phyloP scores from a whole-genome alignment of 2,888 invertebrate species.

The Rotaria sp. region DNA sequence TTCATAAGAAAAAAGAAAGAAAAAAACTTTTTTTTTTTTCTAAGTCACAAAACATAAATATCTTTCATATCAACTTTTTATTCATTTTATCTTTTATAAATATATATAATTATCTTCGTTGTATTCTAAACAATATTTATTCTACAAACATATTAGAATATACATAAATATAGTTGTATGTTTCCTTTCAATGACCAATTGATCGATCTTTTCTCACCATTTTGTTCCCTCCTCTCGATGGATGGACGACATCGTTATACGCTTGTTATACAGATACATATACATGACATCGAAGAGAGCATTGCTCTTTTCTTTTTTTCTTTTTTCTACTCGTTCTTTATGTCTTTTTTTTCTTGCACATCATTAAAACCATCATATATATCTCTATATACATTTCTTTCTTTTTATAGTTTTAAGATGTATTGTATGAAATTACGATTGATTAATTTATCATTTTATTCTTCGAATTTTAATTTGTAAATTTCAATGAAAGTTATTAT shows the following conservation, averaged over 20 bases:
- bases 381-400: neutral
- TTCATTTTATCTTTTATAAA: neutral
- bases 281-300: neutral
- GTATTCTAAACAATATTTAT: neutral
- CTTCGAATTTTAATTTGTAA: no score
- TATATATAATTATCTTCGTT: neutral
- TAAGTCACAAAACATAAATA: no score
- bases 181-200: neutral
- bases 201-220: neutral
- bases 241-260: neutral
- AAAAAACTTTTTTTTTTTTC: no score
- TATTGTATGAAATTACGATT: neutral
- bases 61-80: neutral
- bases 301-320: neutral
- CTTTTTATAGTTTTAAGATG: neutral
- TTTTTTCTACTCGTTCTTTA: neutral
- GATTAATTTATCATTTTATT: no score
- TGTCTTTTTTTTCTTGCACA: neutral
- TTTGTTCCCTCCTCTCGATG: neutral
- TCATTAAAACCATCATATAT: neutral
- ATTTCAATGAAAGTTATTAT: slow-evolving; percentile 16
- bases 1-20: neutral
- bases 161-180: neutral
- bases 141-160: neutral
- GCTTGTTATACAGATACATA: neutral